Base-by-base conservation (phyloP, 2,797 vertebrate genomes). In the Anomalospiza imberbis region DNA sequence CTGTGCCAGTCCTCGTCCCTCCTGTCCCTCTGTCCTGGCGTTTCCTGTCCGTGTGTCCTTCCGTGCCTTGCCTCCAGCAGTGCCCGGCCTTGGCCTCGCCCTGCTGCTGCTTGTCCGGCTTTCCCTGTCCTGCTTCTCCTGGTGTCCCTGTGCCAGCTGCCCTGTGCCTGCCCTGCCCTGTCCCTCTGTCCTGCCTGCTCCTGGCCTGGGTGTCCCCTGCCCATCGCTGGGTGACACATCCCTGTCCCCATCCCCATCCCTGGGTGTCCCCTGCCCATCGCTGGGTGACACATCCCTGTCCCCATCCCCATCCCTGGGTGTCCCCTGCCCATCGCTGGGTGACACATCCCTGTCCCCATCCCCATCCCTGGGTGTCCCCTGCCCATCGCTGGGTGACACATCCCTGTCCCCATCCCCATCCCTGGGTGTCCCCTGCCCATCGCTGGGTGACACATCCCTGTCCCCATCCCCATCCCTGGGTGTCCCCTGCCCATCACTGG, bases 11-110 rank as follows among this genome's bases (percentile, higher is more conserved):
- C 74, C 57, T 55, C 3, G 6, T 51, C 81, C 67, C 44, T 70
- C 40, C 72, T 48, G 58, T 76, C 86, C 77, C 76, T n/a, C 74
- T 68, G 76, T 85, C 88, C 78, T 50, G 88, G 70, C 1, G 1
- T 62, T 93, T 94, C 96, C 94, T 87, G 85, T 80, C 93, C 25
- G 5, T 85, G 4, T 66, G 88, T 94, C 86, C 77, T 51, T 80
- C 73, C 2, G 6, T 1, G 10, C 51, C 31, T 28, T 36, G 50
- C 29, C 47, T 57, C 28, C 9, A 1, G 2, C 77, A 3, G 22
- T 1, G 25, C 70, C 75, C 8, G 29, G 74, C 61, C 83, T 82
- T 10, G 11, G 62, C 70, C 55, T 76, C 2, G 0, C 34, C 25
- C 45, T n/a, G 24, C 63, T 1, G 2, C 9, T 24, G 44, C 31